These are phyloP conservation scores for Phorcus lineatus DNA, from an alignment of 2,888 invertebrate genomes.

Conservation along the genomic window DNA sequence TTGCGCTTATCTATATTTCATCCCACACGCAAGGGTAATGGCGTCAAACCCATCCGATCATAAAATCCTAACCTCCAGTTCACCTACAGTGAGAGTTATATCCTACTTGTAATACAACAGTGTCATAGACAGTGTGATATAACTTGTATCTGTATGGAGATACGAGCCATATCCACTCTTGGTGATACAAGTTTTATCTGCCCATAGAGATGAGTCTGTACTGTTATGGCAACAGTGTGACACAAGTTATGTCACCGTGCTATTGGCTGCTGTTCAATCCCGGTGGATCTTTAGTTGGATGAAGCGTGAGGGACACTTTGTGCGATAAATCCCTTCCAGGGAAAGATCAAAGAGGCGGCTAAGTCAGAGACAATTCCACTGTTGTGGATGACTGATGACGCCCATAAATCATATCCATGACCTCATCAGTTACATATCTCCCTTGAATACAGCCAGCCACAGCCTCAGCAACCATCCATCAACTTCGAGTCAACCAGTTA, in stretches of 20 bases:
- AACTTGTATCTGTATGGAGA: too few species aligned
- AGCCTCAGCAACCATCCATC: not conserved
- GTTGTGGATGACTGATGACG: not conserved
- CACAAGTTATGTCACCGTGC: not conserved
- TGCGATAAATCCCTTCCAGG: not conserved
- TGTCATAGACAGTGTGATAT: too few species aligned
- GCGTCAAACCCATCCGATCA: too few species aligned
- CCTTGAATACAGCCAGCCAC: not conserved
- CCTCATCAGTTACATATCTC: not conserved
- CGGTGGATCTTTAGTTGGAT: not conserved
- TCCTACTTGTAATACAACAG: too few species aligned
- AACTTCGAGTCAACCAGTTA: too few species aligned
- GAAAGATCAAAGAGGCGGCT: not conserved
- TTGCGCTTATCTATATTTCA: too few species aligned
- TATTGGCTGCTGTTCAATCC: not conserved
- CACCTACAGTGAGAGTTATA: too few species aligned
- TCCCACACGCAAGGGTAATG: too few species aligned
- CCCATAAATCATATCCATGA: slow-evolving; percentile 10
- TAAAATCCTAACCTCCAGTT: too few species aligned
- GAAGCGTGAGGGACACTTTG: not conserved
- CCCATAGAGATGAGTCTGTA: too few species aligned
- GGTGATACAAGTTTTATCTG: too few species aligned
- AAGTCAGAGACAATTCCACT: not conserved
- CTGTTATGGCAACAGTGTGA: not conserved
- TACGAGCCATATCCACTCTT: too few species aligned